Conservation (phyloP, 2,888 invertebrate genomes). For the Sarcophaga variegata region DNA sequence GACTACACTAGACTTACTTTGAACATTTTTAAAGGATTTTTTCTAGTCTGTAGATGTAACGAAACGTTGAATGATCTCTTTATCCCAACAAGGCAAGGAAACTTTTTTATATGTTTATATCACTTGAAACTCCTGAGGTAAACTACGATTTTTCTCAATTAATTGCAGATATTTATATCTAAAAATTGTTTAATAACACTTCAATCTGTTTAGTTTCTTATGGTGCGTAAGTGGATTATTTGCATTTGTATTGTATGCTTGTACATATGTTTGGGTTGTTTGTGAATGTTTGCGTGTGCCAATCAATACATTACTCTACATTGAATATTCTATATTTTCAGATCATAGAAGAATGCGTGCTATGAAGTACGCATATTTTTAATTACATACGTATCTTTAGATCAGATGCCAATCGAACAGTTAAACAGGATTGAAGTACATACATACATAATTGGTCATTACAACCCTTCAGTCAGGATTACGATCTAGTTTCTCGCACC, state of each 20-base stretch:
- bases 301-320: slow-evolving; percentile 34
- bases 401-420: background rate
- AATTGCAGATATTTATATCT: slow-evolving; percentile 79
- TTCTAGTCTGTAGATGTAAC: slow-evolving; percentile 5
- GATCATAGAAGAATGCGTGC: slow-evolving; percentile 1
- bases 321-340: background rate
- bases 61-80: no score
- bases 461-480: no score
- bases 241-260: background rate
- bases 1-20: slow-evolving; percentile 63
- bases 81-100: slow-evolving; percentile 4
- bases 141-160: slow-evolving; percentile 79
- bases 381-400: background rate
- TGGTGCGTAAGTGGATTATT: slow-evolving; percentile 53
- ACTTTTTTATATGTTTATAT: slow-evolving; percentile 56
- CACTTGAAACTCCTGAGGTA: slow-evolving; percentile 78
- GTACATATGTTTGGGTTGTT: background rate
- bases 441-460: no score
- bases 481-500: no score
- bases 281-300: background rate
- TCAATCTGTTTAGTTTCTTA: slow-evolving; percentile 26
- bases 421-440: background rate
- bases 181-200: slow-evolving; percentile 52
- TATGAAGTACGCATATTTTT: background rate
- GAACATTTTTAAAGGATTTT: slow-evolving; percentile 67